phyloP scores from a whole-genome alignment of 1,140 invertebrate species.

The Monomorium pharaonis region DNA sequence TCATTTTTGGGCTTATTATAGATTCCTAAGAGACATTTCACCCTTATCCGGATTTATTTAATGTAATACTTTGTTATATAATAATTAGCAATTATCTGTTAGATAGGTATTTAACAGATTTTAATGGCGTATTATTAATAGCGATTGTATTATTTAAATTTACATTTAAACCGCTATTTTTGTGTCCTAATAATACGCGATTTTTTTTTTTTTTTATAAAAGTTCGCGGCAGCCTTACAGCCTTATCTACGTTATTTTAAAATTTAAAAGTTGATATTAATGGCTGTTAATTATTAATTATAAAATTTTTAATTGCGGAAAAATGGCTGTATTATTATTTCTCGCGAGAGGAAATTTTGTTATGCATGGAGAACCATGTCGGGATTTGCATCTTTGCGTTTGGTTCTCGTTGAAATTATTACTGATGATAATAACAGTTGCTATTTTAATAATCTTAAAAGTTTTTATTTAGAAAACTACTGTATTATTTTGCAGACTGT shows the following conservation, averaged over 20 bases:
- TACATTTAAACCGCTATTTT: conserved; percentile 12
- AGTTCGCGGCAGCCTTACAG: neutral
- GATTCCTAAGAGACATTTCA: conserved; percentile 19
- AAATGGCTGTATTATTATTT: conserved; percentile 4
- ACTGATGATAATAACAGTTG: conserved; percentile 2
- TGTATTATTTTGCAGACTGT: conserved; percentile 26
- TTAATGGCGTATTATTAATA: conserved; percentile 27
- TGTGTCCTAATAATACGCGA: neutral
- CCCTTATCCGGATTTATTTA: conserved; percentile 38
- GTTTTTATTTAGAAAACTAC: conserved; percentile 42
- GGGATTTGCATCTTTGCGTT: neutral
- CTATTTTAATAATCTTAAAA: conserved; percentile 9
- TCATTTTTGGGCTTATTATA: conserved; percentile 41
- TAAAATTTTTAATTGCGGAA: neutral
- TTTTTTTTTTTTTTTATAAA: conserved; percentile 1
- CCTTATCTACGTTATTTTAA: conserved; percentile 8
- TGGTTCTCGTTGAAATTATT: neutral
- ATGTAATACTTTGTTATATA: conserved; percentile 24
- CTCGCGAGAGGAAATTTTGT: neutral
- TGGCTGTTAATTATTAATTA: conserved; percentile 41
- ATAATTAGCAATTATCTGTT: conserved; percentile 39
- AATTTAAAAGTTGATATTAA: conserved; percentile 34
- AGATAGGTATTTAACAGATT: neutral
- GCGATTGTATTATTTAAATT: conserved; percentile 41
- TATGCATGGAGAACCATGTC: neutral